Base-by-base conservation (phyloP, 2,113 vertebrate genomes). In the Nettapus auritus region DNA sequence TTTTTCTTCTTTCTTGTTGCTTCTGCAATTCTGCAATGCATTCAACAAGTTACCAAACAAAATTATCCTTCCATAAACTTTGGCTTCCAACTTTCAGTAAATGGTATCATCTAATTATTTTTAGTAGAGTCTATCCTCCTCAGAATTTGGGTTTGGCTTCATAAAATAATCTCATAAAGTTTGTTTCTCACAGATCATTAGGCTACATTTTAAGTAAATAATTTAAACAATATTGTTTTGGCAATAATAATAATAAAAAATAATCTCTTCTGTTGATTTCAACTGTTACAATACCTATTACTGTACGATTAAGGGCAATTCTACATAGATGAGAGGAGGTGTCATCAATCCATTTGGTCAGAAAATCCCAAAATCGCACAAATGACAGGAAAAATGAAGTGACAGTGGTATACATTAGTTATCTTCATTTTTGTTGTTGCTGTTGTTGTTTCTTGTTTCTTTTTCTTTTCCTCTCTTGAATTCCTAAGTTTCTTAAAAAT, bases 351-450 rank as follows among this genome's bases (percentile, higher is more conserved):
- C 42, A 60, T 67, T 75, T 62, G 86, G 15, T 55, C 71, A 67
- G 52, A 5, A 17, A 75, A 13, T 67, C 33, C 81, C 52, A 60
- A 48, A 83, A 56, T 75, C 78, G 23, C 48, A 67, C 22, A 70
- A 93, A 67, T 48, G 26, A 11, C 60, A 92, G 48, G 73, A 94
- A 92, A 64, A 90, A 93, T 90, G 71, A 78, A 15, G 0, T 64
- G 60, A 29, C 66, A 60, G 21, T 10, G 3, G 38, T 71, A 63
- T 48, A 15, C 28, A 82, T 71, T 81, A 75, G 18, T 29, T 78
- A 75, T 40, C 56, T 75, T 75, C 36, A 67, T 1, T 33, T 3
- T 20, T 76, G 40, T 52, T 18, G 50, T 28, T 26, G 19, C 1
- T 4, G 18, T 36, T 15, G 29, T 20, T 67, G 59, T 13, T 8